Base-by-base conservation (phyloP, 2,888 invertebrate species). In the Barypeithes pellucidus region DNA sequence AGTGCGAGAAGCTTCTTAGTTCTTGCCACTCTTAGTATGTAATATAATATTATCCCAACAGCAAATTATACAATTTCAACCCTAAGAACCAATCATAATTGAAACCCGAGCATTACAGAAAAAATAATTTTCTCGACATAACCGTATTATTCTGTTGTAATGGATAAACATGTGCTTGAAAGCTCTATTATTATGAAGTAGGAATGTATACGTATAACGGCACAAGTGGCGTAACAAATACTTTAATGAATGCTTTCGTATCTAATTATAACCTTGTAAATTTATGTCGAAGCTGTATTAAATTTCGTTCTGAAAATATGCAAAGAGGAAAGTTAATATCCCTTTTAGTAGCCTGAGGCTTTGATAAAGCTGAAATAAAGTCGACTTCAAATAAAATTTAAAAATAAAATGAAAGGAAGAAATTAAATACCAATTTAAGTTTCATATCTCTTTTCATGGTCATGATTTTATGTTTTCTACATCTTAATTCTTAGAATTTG, bases 191-290 rank as follows among this genome's bases (percentile, higher is more conserved):
- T 43, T 43, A 43, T 43, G 16, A 8, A 43, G 16, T n/a, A 43
- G 43, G 43, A 61, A 61, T 36, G 29, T 29, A 29, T 29, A n/a
- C n/a, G n/a, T n/a, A 29, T 29, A 29, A 29, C 3, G 29, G 29
- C 29, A 62, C 67, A 67, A 72, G 67, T 67, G 24, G 39, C 72
- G 61, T 67, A 67, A 67, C 67, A 61, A 41, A 72, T 41, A 67
- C 62, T 62, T 67, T 72, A 72, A 67, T 67, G 67, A 67, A 62
- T 61, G 67, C 61, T 67, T 67, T 72, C 54, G 61, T 67, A 57
- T 67, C 67, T 67, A 72, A 72, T 61, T 72, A 72, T 67, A 67
- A 52, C 60, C 52, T 47, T 47, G 29, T 29, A 29, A 29, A 29
- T 29, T 29, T 29, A 29, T 29, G 29, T 29, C 29, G 29, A 29